phyloP scores from a whole-genome alignment of 37 sponge, comb jelly and placozoan species.

The Bolinopsis microptera region DNA sequence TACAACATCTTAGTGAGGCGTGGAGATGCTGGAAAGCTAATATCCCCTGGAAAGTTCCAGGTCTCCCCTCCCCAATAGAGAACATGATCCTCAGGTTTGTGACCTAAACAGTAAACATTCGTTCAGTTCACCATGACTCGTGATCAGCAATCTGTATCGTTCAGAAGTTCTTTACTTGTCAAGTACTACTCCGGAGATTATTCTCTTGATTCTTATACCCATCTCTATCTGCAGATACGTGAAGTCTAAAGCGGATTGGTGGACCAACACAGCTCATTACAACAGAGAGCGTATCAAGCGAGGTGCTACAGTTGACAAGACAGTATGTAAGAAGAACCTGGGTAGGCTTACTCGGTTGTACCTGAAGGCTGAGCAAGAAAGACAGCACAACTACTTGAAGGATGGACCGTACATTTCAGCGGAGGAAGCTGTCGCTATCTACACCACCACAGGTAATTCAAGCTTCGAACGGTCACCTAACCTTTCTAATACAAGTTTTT shows the following conservation, averaged over 20 bases:
- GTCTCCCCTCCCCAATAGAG: conserved; percentile 95
- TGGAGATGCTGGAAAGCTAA: conserved; percentile 99
- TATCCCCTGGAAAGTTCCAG: conserved; percentile 99
- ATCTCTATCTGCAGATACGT: no score
- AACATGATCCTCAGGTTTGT: conserved; percentile 95
- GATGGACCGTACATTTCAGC: conserved; percentile 98
- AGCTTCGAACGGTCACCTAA: not conserved
- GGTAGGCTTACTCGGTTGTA: conserved; percentile 94
- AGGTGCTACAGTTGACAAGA: conserved; percentile 99
- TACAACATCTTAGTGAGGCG: conserved; percentile 98
- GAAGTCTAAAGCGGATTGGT: conserved; percentile 99
- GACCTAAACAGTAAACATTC: no score
- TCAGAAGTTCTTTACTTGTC: no score
- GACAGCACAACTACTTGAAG: conserved; percentile 99
- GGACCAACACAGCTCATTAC: conserved; percentile 99
- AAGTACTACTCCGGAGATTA: no score
- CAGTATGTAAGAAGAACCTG: conserved; percentile 99
- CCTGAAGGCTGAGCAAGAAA: conserved; percentile 98
- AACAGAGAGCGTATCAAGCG: conserved; percentile 96
- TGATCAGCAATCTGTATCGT: no score
- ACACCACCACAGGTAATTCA: conserved; percentile 86
- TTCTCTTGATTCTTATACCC: no score
- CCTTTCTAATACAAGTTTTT: not conserved
- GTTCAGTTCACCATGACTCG: no score
- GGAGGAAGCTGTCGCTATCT: conserved; percentile 98